phyloP scores from a whole-genome alignment of 2,113 vertebrate genomes.

The Burhinus oedicnemus region DNA sequence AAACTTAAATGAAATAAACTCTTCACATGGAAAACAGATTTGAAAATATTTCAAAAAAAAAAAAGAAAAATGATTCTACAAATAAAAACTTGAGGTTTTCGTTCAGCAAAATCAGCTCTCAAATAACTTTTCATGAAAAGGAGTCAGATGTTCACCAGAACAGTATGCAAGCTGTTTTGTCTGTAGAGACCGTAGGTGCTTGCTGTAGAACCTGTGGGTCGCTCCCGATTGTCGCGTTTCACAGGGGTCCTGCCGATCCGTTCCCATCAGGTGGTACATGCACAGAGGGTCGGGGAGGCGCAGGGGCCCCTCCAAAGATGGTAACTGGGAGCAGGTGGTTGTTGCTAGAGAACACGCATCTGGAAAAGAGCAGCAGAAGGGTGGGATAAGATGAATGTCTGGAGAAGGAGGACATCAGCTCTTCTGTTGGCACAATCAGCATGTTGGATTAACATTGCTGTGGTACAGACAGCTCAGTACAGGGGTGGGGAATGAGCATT shows the following conservation, averaged over 20 bases:
- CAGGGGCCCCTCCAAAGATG: rapidly evolving
- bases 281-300: neutral
- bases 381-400: neutral
- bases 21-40: rapidly evolving
- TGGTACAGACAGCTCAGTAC: neutral
- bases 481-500: neutral
- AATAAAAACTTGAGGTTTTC: neutral
- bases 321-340: neutral
- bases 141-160: neutral
- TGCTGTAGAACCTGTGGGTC: neutral
- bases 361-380: neutral
- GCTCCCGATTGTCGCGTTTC: rapidly evolving
- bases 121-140: neutral
- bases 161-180: neutral
- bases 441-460: neutral
- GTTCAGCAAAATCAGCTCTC: neutral
- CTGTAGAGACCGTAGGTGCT: neutral
- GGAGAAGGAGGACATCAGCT: neutral
- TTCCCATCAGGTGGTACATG: rapidly evolving
- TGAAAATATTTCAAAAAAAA: neutral
- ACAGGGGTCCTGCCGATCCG: neutral
- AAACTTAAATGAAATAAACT: neutral
- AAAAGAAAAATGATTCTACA: neutral
- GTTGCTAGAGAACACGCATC: rapidly evolving
- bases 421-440: neutral